These are phyloP conservation scores for Trinorchestia longiramus DNA, from an alignment of 1,140 invertebrate genomes.

Conservation along the genomic window DNA sequence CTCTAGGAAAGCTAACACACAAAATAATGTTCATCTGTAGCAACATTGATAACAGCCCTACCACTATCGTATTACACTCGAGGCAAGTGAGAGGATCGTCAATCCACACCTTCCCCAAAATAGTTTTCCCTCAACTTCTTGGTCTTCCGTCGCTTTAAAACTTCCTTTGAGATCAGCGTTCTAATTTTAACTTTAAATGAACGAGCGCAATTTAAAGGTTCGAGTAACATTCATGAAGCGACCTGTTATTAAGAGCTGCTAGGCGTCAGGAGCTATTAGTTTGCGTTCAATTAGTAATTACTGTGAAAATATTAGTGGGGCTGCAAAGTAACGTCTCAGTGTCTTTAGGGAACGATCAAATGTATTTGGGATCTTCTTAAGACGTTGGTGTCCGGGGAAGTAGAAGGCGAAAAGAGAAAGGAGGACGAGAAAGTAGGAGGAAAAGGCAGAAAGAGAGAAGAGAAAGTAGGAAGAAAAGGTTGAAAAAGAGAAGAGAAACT, in stretches of 20 bases:
- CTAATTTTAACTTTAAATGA: neutral
- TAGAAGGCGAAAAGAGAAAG: too few species aligned
- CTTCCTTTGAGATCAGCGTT: neutral
- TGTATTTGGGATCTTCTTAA: too few species aligned
- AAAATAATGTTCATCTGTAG: neutral
- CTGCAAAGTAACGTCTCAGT: too few species aligned
- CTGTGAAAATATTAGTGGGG: neutral
- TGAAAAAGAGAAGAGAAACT: too few species aligned
- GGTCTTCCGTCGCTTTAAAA: neutral
- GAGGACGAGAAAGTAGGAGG: too few species aligned
- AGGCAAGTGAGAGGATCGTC: neutral
- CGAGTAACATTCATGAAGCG: neutral
- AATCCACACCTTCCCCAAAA: neutral
- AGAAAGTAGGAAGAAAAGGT: too few species aligned
- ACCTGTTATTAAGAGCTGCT: neutral
- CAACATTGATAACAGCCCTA: neutral
- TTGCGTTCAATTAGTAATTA: neutral
- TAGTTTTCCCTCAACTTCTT: neutral
- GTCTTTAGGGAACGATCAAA: too few species aligned
- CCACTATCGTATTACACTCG: neutral
- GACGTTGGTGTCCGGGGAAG: too few species aligned
- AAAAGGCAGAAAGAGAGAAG: too few species aligned
- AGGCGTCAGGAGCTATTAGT: neutral
- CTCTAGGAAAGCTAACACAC: neutral
- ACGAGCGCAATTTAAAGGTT: neutral